These are phyloP conservation scores for Caenorhabditis sp. DNA, from an alignment of 2,888 invertebrate species.

Conservation along the genomic window DNA sequence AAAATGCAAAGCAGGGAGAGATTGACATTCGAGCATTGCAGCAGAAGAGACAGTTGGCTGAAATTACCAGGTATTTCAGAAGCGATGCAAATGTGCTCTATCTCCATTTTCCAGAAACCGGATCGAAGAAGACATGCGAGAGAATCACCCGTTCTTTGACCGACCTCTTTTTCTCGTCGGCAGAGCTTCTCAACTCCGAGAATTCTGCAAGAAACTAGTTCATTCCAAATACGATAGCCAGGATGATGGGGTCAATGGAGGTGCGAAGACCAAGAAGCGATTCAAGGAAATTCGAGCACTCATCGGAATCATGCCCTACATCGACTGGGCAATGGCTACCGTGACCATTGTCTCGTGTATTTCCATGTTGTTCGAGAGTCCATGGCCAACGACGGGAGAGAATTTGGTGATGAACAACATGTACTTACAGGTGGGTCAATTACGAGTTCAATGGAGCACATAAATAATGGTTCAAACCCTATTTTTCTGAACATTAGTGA, in stretches of 20 bases:
- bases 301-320: conserved; percentile 96
- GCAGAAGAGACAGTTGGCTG: conserved; percentile 98
- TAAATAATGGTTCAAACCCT: no score
- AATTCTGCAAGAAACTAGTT: conserved; percentile 92
- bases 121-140: conserved; percentile 93
- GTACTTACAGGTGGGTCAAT: conserved; percentile 93
- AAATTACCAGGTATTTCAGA: conserved; percentile 86
- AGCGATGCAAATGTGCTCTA: no score
- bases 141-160: conserved; percentile 99
- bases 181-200: conserved; percentile 89
- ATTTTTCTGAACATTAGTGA: no score
- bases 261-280: conserved; percentile 72
- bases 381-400: conserved; percentile 85
- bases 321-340: conserved; percentile 99
- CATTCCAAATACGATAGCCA: conserved; percentile 96
- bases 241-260: conserved; percentile 72
- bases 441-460: no score
- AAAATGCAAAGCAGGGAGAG: conserved; percentile 80
- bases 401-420: conserved; percentile 93
- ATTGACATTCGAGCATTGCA: conserved; percentile 87
- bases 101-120: conserved; percentile 84
- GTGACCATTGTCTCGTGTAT: conserved; percentile 97
- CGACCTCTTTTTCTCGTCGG: conserved; percentile 97
- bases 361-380: conserved; percentile 99
- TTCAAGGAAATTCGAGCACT: conserved; percentile 89